A percentile compares a stretch with the other conserved stretches of the same genome.
phyloP scores from a whole-genome alignment of 2,888 invertebrate genomes.

The Siphlonurus alternatus region DNA sequence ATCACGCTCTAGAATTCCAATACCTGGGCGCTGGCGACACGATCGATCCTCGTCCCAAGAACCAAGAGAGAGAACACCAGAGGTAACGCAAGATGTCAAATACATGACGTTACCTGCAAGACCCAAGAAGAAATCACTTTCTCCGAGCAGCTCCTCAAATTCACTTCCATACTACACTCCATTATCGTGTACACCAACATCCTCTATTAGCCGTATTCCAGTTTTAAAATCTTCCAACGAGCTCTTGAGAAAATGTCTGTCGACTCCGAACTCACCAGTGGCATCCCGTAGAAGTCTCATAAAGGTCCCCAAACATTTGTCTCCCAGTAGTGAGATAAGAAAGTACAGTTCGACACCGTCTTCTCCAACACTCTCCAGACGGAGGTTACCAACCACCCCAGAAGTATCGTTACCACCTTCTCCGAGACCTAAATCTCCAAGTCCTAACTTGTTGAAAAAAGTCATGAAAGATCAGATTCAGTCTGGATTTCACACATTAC shows the following conservation, averaged over 20 bases:
- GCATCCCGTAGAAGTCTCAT: neutral
- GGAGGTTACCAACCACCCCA: neutral
- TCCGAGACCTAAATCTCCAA: too few species aligned
- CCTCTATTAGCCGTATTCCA: neutral
- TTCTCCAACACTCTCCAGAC: neutral
- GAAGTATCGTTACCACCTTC: too few species aligned
- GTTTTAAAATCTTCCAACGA: neutral
- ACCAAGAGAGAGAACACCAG: neutral
- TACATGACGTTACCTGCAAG: neutral
- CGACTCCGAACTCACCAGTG: neutral
- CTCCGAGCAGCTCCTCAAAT: neutral
- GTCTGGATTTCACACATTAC: constrained; percentile 30
- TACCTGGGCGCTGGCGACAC: neutral
- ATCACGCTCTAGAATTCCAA: neutral
- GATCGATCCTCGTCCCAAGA: neutral
- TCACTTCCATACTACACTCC: neutral
- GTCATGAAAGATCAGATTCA: constrained; percentile 24
- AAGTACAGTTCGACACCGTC: neutral
- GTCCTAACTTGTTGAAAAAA: neutral
- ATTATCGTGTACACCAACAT: neutral
- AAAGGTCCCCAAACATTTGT: neutral
- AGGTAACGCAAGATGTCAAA: neutral
- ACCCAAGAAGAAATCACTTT: neutral
- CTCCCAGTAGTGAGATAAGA: neutral
- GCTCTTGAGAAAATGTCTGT: neutral